phyloP scores from a whole-genome alignment of 2,888 invertebrate species.

The Drosophila mettleri region DNA sequence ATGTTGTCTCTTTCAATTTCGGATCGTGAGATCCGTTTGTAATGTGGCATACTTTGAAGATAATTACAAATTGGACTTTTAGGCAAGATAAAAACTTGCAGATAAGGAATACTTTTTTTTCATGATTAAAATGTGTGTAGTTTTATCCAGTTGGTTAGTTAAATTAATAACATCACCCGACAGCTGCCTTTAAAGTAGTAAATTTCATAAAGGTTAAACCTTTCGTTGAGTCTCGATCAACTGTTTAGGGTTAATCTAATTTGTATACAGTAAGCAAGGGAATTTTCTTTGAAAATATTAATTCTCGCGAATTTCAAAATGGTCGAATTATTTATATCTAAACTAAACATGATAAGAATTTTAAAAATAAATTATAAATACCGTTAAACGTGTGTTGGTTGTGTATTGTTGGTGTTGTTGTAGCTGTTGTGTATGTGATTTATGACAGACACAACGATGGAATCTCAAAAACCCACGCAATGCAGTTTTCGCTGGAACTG shows the following conservation, averaged over 20 bases:
- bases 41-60: slow-evolving; percentile 11
- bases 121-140: too few species aligned
- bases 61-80: too few species aligned
- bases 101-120: too few species aligned
- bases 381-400: slow-evolving; percentile 68
- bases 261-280: too few species aligned
- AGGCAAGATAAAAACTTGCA: too few species aligned
- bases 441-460: slow-evolving; percentile 38
- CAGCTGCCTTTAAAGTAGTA: neutral
- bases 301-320: too few species aligned
- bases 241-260: neutral
- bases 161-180: neutral
- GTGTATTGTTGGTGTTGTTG: slow-evolving; percentile 51
- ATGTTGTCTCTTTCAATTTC: neutral
- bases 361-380: slow-evolving; percentile 73
- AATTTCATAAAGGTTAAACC: neutral
- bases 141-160: too few species aligned
- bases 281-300: too few species aligned
- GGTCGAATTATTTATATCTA: neutral
- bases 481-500: slow-evolving; percentile 27
- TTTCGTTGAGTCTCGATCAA: neutral
- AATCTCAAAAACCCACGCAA: slow-evolving; percentile 24
- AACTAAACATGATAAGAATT: neutral
- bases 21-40: neutral
- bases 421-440: slow-evolving; percentile 57